Percentiles rank a stretch among this genome's conserved stretches.
Conservation (phyloP, 2,888 invertebrate species). For the Lepidocyrtoides sp. region DNA sequence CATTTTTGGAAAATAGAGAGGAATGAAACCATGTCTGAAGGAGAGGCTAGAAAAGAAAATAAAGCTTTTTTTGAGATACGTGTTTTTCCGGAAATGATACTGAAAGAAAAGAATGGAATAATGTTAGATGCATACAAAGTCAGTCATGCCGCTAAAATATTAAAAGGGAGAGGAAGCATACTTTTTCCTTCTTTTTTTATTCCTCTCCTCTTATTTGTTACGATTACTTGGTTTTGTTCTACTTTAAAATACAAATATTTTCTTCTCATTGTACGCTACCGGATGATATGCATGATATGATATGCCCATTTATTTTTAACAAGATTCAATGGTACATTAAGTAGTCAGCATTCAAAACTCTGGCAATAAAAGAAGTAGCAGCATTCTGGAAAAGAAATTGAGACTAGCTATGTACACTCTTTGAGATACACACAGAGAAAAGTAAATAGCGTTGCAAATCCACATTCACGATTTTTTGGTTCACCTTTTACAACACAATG, state of each 20-base stretch:
- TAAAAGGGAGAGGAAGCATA: conserved; percentile 33
- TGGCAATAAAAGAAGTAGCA: too few relatives aligned
- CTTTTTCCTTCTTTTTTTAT: background rate
- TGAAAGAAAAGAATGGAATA: background rate
- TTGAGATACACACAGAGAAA: background rate
- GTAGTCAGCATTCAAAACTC: background rate
- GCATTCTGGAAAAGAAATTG: background rate
- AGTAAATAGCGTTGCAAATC: too few relatives aligned
- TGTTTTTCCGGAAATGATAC: conserved; percentile 57
- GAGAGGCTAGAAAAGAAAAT: background rate
- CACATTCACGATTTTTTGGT: conserved; percentile 49
- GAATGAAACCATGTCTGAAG: background rate
- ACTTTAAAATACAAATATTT: conserved; percentile 1
- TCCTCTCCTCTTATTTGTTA: conserved; percentile 71
- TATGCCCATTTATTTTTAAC: conserved; percentile 70
- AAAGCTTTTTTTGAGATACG: background rate
- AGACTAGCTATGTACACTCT: too few relatives aligned
- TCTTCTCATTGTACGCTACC: conserved; percentile 6
- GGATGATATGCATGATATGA: conserved; percentile 46
- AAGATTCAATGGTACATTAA: conserved; percentile 66
- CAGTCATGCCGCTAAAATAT: conserved; percentile 65
- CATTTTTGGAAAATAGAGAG: background rate
- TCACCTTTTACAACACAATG: conserved; percentile 60
- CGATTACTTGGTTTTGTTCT: conserved; percentile 56
- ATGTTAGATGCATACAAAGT: background rate